These are phyloP conservation scores for Parthenolecanium corni DNA, from an alignment of 2,888 invertebrate species.

Conservation along the genomic window DNA sequence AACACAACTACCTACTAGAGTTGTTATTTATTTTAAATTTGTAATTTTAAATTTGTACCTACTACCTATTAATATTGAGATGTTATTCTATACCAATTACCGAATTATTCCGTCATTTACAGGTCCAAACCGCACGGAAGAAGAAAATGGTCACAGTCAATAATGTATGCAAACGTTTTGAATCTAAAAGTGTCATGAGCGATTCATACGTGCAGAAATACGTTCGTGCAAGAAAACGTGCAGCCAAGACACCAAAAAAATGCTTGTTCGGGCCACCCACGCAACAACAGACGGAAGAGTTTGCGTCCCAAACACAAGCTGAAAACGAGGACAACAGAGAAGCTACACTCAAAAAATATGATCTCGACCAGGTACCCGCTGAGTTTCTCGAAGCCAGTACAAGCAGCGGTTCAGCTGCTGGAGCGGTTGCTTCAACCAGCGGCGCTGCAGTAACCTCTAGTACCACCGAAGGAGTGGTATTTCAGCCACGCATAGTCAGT, in stretches of 20 bases:
- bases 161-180: constrained; percentile 2
- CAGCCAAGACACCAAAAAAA: background rate
- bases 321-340: background rate
- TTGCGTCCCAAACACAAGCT: background rate
- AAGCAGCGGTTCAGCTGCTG: background rate
- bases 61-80: too few species aligned
- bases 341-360: background rate
- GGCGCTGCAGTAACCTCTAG: too few species aligned
- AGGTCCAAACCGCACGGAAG: background rate
- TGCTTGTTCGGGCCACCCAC: constrained; percentile 14
- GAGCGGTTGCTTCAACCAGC: background rate
- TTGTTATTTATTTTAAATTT: too few species aligned
- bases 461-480: background rate
- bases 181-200: constrained; percentile 1
- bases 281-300: background rate
- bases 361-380: background rate
- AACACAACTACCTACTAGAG: too few species aligned
- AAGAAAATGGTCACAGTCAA: constrained; percentile 16
- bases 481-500: background rate
- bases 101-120: too few species aligned
- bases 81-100: too few species aligned
- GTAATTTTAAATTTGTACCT: too few species aligned
- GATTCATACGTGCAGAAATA: constrained; percentile 8
- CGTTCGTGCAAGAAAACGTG: constrained; percentile 9
- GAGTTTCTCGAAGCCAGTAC: background rate